These are phyloP conservation scores for Mechanitis messenoides DNA, from an alignment of 2,888 invertebrate genomes.

Conservation along the genomic window DNA sequence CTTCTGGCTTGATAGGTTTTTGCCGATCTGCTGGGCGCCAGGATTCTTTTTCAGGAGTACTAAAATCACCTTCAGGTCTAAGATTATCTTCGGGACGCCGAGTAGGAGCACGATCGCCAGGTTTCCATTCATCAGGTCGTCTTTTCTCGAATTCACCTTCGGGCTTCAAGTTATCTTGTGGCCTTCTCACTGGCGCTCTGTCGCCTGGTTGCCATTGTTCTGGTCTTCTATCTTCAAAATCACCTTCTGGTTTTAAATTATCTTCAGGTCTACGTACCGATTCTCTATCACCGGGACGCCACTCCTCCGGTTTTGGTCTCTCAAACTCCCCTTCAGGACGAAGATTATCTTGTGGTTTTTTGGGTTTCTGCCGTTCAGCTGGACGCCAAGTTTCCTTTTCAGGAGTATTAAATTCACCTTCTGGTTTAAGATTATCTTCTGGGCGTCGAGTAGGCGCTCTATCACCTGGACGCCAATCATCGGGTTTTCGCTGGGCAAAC, in stretches of 20 bases:
- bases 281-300: slow-evolving; percentile 52
- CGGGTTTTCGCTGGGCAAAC: slow-evolving; percentile 51
- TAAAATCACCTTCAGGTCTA: slow-evolving; percentile 70
- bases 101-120: slow-evolving; percentile 52
- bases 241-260: slow-evolving; percentile 75
- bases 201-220: slow-evolving; percentile 72
- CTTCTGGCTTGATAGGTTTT: slow-evolving; percentile 61
- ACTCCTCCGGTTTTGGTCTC: slow-evolving; percentile 67
- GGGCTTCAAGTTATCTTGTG: slow-evolving; percentile 62
- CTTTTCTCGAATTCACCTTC: slow-evolving; percentile 49
- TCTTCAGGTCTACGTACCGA: slow-evolving; percentile 61
- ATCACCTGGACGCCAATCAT: slow-evolving; percentile 54
- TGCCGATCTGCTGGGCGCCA: slow-evolving; percentile 58
- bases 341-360: slow-evolving; percentile 58
- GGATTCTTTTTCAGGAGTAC: slow-evolving; percentile 58
- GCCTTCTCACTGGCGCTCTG: slow-evolving; percentile 69
- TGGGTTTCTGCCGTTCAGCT: slow-evolving; percentile 49
- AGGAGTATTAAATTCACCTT: slow-evolving; percentile 63
- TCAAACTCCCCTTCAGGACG: slow-evolving; percentile 78
- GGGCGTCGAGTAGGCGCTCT: slow-evolving; percentile 44
- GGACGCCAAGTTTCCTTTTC: slow-evolving; percentile 40
- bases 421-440: slow-evolving; percentile 53
- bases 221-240: slow-evolving; percentile 63
- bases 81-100: slow-evolving; percentile 73
- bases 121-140: slow-evolving; percentile 50